These are phyloP conservation scores for Lota lota DNA, from an alignment of 2,113 vertebrate genomes.

Conservation along the genomic window DNA sequence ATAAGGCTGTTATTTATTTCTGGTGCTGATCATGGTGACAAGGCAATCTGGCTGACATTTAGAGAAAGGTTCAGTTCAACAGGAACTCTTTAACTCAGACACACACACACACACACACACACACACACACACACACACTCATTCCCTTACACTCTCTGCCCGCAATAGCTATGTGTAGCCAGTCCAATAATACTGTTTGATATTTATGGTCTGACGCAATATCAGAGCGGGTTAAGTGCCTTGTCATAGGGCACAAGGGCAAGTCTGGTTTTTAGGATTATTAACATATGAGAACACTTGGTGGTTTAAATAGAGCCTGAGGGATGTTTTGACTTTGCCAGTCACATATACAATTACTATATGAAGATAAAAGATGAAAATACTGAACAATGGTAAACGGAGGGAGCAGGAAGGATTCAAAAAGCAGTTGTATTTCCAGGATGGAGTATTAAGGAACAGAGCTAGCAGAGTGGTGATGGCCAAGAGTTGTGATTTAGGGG, in stretches of 20 bases:
- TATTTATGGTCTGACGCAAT: conserved; percentile 11
- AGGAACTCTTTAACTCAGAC: conserved; percentile 23
- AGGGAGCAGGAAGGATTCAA: too few relatives aligned
- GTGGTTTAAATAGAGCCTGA: not conserved
- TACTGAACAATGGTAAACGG: too few relatives aligned
- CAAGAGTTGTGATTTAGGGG: too few relatives aligned
- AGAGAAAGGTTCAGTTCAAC: conserved; percentile 52
- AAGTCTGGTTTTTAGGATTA: conserved; percentile 12
- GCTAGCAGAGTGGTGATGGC: too few relatives aligned
- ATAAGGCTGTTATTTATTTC: conserved; percentile 49
- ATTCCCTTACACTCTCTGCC: not conserved
- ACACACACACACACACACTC: not conserved
- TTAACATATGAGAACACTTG: not conserved
- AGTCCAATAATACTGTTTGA: conserved; percentile 7
- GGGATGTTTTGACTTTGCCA: conserved; percentile 8
- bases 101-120: conserved; percentile 20
- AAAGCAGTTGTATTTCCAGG: too few relatives aligned
- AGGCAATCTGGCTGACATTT: conserved; percentile 57
- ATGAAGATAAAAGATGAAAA: too few relatives aligned
- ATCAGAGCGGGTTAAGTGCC: conserved; percentile 7
- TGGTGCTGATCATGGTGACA: conserved; percentile 51
- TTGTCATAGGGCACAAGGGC: conserved; percentile 28
- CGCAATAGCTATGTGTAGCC: conserved; percentile 9
- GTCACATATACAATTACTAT: conserved; percentile 2
- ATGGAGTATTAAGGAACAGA: too few relatives aligned